Evolutionary conservation across 2,888 invertebrate genomes (phyloP).

Genomic region (Tachina grossa): DNA sequence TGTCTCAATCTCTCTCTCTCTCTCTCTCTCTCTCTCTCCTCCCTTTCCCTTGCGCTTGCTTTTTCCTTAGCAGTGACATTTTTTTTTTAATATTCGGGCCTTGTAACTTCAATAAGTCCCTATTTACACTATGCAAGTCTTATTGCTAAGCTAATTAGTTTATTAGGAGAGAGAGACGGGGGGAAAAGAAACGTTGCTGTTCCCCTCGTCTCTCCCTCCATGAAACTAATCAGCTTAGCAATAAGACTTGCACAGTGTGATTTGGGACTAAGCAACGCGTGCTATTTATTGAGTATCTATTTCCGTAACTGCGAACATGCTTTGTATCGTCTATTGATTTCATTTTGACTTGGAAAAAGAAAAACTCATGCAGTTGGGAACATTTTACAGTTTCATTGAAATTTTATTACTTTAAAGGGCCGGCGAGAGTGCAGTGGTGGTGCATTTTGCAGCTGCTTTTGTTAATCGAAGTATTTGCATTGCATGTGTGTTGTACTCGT

Average conservation of each 20-base stretch:
- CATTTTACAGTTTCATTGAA: slow-evolving; percentile 49
- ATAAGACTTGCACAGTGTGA: too few relatives aligned
- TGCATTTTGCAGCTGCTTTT: slow-evolving; percentile 60
- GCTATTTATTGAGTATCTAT: slow-evolving; percentile 69
- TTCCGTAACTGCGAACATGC: slow-evolving; percentile 58
- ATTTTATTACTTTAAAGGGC: slow-evolving; percentile 26
- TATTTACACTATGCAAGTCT: too few relatives aligned
- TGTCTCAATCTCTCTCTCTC: background rate
- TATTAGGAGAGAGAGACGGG: too few relatives aligned
- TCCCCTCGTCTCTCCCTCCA: too few relatives aligned
- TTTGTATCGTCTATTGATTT: slow-evolving; percentile 36
- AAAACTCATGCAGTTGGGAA: slow-evolving; percentile 63
- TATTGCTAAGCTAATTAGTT: too few relatives aligned
- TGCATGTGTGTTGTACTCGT: slow-evolving; percentile 15
- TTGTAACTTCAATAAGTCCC: slow-evolving; percentile 54
- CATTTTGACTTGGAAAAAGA: slow-evolving; percentile 9
- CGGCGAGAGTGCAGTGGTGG: background rate
- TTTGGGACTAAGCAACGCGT: slow-evolving; percentile 64
- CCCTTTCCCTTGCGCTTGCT: background rate
- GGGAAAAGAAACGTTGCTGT: too few relatives aligned
- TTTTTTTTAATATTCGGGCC: slow-evolving; percentile 34
- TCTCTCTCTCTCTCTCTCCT: slow-evolving; percentile 1
- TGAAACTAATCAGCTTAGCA: too few relatives aligned
- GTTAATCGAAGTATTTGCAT: slow-evolving; percentile 17
- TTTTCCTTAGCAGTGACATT: background rate